Evolutionary conservation across 1,140 invertebrate genomes (phyloP).

Genomic region (Camponotus floridanus): DNA sequence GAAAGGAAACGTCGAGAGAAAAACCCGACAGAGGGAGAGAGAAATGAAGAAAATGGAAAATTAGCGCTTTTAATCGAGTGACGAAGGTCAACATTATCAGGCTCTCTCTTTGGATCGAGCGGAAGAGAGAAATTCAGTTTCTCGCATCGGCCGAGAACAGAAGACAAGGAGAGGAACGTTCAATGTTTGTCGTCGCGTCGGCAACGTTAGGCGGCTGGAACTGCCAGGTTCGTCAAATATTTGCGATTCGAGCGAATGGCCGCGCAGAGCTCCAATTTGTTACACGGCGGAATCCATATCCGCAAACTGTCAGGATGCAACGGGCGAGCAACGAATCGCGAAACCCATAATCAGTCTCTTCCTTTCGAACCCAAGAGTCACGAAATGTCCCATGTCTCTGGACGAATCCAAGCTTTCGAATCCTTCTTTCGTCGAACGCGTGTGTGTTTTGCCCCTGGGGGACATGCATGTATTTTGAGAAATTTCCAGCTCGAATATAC

Average conservation of each 20-base stretch:
- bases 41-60: neutral
- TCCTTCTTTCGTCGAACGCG: too few relatives aligned
- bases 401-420: too few relatives aligned
- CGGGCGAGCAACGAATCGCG: neutral
- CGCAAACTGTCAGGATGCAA: neutral
- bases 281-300: too few relatives aligned
- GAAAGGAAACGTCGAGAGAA: too few relatives aligned
- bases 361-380: neutral
- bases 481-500: neutral
- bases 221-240: slow-evolving; percentile 47
- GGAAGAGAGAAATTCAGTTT: slow-evolving; percentile 17
- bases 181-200: slow-evolving; percentile 1
- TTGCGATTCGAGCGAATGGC: slow-evolving; percentile 40
- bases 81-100: neutral
- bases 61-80: neutral
- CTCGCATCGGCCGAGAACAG: neutral
- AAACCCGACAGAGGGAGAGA: neutral
- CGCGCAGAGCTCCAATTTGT: slow-evolving; percentile 20
- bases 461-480: neutral
- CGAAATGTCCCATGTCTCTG: neutral
- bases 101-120: neutral
- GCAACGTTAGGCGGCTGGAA: slow-evolving; percentile 18
- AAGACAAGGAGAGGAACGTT: slow-evolving; percentile 19
- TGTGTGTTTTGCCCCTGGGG: too few relatives aligned
- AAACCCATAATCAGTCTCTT: neutral